Evolutionary conservation across 2,113 vertebrate species (phyloP).

Genomic region (Fulica atra): DNA sequence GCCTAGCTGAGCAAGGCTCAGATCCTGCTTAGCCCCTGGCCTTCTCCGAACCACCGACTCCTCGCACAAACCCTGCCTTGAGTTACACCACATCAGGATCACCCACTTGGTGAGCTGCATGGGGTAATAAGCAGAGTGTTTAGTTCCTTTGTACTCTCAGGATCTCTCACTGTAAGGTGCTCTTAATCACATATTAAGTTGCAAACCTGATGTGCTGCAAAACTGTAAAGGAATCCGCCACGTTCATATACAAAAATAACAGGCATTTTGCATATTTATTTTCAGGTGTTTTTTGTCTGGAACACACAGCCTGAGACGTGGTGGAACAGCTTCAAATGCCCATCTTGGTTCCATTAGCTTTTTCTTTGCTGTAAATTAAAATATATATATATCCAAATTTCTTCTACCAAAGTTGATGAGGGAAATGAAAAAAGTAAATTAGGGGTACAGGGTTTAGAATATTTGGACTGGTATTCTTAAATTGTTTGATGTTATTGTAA

Average conservation of each 20-base stretch:
- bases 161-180: not conserved
- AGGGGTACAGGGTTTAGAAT: not conserved
- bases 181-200: not conserved
- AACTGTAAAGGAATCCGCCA: not conserved
- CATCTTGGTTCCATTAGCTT: not conserved
- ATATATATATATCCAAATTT: not conserved
- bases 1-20: not conserved
- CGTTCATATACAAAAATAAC: not conserved
- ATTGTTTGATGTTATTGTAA: not conserved
- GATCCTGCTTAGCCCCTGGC: not conserved
- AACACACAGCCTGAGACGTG: not conserved
- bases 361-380: not conserved
- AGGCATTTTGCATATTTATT: not conserved
- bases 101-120: rapidly evolving
- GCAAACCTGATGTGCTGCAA: not conserved
- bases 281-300: not conserved
- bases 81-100: not conserved
- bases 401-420: not conserved
- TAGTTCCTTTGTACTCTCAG: not conserved
- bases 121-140: not conserved
- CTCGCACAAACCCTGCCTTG: not conserved
- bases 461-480: not conserved
- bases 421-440: not conserved
- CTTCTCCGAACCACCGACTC: not conserved
- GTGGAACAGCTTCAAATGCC: not conserved